A percentile compares a stretch with the other conserved stretches of the same genome.
Evolutionary conservation across 1,140 invertebrate genomes (phyloP).

Genomic region (Drosophila trapezifrons): DNA sequence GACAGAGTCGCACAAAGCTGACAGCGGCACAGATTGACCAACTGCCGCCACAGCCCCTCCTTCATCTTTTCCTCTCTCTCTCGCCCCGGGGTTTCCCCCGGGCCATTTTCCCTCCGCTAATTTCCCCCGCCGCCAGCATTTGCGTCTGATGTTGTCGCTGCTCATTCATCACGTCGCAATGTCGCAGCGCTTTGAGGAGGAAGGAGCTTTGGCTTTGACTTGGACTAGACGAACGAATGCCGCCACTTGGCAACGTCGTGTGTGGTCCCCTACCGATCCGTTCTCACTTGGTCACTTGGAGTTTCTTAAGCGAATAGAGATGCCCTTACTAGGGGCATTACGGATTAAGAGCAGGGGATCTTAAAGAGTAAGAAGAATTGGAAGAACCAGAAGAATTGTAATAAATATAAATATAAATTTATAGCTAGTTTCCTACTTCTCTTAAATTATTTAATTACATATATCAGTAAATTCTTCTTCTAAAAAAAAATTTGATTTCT

Average conservation of each 20-base stretch:
- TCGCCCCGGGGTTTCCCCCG: background rate
- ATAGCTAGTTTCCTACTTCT: too few relatives aligned
- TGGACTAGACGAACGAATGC: constrained; percentile 49
- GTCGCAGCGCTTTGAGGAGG: constrained; percentile 27
- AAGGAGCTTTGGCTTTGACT: constrained; percentile 30
- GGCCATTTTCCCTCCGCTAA: constrained; percentile 9
- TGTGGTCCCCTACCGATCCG: constrained; percentile 56
- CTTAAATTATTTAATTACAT: too few relatives aligned
- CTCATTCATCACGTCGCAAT: constrained; percentile 77
- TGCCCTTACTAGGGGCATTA: constrained; percentile 1
- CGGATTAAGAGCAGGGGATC: background rate
- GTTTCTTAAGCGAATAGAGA: background rate
- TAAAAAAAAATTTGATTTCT: background rate
- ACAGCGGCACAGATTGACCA: constrained; percentile 64
- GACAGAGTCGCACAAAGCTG: constrained; percentile 80
- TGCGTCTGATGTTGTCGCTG: constrained; percentile 58
- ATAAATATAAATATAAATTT: too few relatives aligned
- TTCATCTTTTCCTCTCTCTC: background rate
- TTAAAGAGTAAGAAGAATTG: background rate
- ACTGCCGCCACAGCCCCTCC: background rate
- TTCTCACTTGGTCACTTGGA: constrained; percentile 24
- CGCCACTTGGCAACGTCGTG: constrained; percentile 39
- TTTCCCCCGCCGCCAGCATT: constrained; percentile 33
- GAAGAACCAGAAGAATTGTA: background rate
- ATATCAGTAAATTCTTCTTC: background rate